Base-by-base conservation (phyloP, 64 coral and sea anemone genomes). In the Porites lutea region DNA sequence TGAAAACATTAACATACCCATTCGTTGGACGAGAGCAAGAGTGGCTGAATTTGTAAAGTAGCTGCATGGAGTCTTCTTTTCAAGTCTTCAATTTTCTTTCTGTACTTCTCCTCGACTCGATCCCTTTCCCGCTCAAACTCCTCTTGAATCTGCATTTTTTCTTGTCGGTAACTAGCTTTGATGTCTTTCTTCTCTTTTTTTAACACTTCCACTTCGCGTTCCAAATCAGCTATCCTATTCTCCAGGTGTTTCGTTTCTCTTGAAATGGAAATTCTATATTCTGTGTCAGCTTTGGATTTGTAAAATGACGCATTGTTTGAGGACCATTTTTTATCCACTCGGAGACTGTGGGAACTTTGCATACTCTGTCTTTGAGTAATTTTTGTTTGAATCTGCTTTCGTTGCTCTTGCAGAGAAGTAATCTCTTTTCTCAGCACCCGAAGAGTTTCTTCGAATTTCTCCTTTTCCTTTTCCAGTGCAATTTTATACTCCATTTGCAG, bases 371-470 rank as follows among this genome's bases (percentile, higher is more conserved):
- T 79, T 37, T 37, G 27, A 58, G 72, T 64, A 44, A 93, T 58
- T 53, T 93, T 93, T 2, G 74, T 76, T 47, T 93, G 76, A 47
- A 93, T 88, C 72, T 93, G 44, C 57, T 65, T 79, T 75, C 92
- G 75, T 69, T 93, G 92, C 46, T 88, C 92, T 66, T 93, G 92
- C 52, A 93, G 48, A 12, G 44, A 88, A 23, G 59, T 20, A 27
- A 93, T 93, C 63, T 93, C 92, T 82, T 82, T 88, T 13, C 92
- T 87, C 62, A 93, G 48, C 1, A 58, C 92, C 23, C 77, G 68
- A 8, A 93, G 44, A 9, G 86, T 89, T 47, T 63, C 82, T 48
- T 93, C 92, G 86, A 89, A 93, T 46, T 75, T 93, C 48, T 72
- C 84, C 64, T 64, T 93, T 51, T 93, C 85, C 37, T 86, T 72